Conservation (phyloP, 2,797 vertebrate genomes). For the Lacerta agilis region DNA sequence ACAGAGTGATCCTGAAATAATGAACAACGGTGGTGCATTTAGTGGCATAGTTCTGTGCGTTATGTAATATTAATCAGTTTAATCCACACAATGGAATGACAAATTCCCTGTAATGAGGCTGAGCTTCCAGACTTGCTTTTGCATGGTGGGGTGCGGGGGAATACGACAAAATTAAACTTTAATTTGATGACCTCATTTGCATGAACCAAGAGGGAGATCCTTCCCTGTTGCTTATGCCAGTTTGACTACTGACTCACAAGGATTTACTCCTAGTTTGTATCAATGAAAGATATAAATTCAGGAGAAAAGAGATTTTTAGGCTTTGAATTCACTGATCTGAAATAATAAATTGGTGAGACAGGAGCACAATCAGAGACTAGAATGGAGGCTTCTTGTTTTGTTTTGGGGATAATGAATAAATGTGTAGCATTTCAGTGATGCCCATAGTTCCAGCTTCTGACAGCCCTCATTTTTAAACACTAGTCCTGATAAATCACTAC, state of each 20-base stretch:
- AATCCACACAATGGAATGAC: slow-evolving; percentile 13
- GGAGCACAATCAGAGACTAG: neutral
- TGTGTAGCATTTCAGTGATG: neutral
- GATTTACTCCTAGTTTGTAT: neutral
- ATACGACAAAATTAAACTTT: slow-evolving; percentile 8
- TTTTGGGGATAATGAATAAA: neutral
- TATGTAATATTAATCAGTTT: slow-evolving; percentile 27
- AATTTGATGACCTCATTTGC: neutral
- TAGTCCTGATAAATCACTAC: neutral
- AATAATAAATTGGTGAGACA: slow-evolving; percentile 4
- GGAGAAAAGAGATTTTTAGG: neutral
- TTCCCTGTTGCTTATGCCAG: neutral
- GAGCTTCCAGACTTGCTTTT: slow-evolving; percentile 2
- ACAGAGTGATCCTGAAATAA: neutral
- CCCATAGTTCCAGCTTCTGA: neutral
- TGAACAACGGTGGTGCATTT: neutral
- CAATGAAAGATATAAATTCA: slow-evolving; percentile 7
- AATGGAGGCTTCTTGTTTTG: neutral
- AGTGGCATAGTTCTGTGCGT: neutral
- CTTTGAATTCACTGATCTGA: neutral
- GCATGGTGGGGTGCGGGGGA: neutral
- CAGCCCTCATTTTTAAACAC: neutral
- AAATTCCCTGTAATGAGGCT: slow-evolving; percentile 11
- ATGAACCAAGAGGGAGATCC: neutral
- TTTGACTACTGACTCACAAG: neutral